Percentiles rank a stretch among this genome's conserved stretches.
These are phyloP conservation scores for Oophaga sylvatica DNA, from an alignment of 2,797 vertebrate genomes.

Conservation along the genomic window DNA sequence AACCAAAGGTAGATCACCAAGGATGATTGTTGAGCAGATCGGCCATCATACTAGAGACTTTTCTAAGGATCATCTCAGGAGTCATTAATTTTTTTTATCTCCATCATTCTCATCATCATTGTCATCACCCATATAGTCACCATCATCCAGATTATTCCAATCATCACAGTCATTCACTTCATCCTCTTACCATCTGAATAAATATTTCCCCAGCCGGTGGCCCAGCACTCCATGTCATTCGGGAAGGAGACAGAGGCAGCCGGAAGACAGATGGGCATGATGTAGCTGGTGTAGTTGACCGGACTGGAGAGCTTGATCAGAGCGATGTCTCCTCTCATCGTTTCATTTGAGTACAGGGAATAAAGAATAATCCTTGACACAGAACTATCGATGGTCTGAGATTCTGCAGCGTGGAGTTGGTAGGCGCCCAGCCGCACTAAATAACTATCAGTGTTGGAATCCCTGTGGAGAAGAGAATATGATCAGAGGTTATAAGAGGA, in stretches of 20 bases:
- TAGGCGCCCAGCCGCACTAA: neutral
- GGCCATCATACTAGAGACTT: no score
- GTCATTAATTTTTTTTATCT: no score
- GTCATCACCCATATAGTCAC: no score
- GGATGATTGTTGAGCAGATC: no score
- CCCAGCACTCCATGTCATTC: neutral
- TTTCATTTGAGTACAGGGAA: neutral
- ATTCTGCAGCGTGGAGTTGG: neutral
- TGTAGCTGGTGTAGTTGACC: neutral
- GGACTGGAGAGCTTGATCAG: neutral
- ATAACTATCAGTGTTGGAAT: neutral
- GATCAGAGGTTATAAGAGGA: no score
- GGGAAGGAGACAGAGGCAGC: neutral
- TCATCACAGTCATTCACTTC: no score
- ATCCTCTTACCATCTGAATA: neutral
- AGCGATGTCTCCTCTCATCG: neutral
- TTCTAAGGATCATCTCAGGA: no score
- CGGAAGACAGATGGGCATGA: neutral
- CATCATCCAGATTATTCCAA: no score
- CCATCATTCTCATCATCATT: no score
- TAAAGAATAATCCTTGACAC: neutral
- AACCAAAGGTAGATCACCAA: no score
- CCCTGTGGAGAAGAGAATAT: neutral
- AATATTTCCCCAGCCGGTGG: neutral
- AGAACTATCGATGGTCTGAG: neutral